Evolutionary conservation across 1,140 invertebrate genomes (phyloP).

Genomic region (Drosophila navojoa): DNA sequence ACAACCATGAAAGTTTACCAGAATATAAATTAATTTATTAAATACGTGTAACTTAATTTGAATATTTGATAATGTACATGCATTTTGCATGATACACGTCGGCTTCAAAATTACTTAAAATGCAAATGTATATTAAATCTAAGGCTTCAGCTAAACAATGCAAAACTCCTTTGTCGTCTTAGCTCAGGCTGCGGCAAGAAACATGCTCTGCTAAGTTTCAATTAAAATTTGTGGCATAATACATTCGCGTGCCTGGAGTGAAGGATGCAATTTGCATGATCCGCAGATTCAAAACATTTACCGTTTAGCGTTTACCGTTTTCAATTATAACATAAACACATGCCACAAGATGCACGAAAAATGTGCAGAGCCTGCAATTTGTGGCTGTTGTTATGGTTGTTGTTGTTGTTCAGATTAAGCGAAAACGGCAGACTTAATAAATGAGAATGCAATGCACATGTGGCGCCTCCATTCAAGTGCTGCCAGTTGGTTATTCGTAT

Average conservation of each 20-base stretch:
- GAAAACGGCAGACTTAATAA: slow-evolving; percentile 65
- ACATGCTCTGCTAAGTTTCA: slow-evolving; percentile 52
- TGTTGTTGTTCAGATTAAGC: slow-evolving; percentile 66
- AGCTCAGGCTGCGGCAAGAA: background rate
- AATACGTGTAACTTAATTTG: too few species aligned
- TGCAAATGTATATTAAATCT: background rate
- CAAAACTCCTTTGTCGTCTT: background rate
- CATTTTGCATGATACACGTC: background rate
- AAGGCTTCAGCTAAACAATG: too few species aligned
- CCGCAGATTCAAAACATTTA: slow-evolving; percentile 22
- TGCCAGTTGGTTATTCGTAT: background rate
- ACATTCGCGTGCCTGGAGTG: slow-evolving; percentile 8
- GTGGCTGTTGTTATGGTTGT: slow-evolving; percentile 5
- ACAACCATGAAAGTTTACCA: too few species aligned
- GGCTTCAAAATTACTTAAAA: background rate
- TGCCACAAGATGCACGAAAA: slow-evolving; percentile 26
- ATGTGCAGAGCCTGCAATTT: slow-evolving; percentile 9
- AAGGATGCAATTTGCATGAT: slow-evolving; percentile 51
- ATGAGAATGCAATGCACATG: slow-evolving; percentile 68
- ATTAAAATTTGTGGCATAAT: slow-evolving; percentile 58
- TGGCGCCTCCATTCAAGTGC: slow-evolving; percentile 51
- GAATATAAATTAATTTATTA: too few species aligned
- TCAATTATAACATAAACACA: slow-evolving; percentile 73
- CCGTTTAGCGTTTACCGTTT: slow-evolving; percentile 52
- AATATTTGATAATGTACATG: background rate